Evolutionary conservation across 2,888 invertebrate genomes (phyloP), one percentile per base, ranked within the genome.

Genomic region (Sminthurinus aureus): DNA sequence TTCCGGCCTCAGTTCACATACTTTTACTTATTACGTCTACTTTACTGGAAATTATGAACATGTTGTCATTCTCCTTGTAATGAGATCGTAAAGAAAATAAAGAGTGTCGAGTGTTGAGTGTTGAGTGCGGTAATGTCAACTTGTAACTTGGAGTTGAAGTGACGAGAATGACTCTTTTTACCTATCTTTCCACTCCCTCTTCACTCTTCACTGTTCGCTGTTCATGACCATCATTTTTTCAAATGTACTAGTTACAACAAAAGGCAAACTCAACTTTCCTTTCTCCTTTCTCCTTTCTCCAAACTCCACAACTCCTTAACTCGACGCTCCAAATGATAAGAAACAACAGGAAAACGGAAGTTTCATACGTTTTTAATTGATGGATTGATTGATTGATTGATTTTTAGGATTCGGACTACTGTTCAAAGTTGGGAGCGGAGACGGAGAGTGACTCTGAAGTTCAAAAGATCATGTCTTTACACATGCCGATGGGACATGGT

Each of bases 391-490:
- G 51, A 77, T 50, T 77, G 26, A n/a, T 24, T 75, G 75, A 12
- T 26, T 26, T 50, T 11, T 66, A 88, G 88, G 88, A 88, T 50
- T 82, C 86, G 15, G 88, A 88, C 73, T 87, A 88, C 77, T 83
- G 82, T 73, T 38, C n/a, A 51, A 52, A 51, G 3, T 24, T 75
- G 71, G 73, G 76, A 66, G 81, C 79, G 80, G 84, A 83, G 88
- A 86, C 89, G 87, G 89, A 96, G 93, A 95, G 95, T 92, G 96
- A 96, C 93, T 96, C 96, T 92, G 96, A 96, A 93, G 95, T 95
- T 92, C 95, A 95, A 94, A 95, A 95, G 94, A 95, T 95, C 93
- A 91, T 95, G 94, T 95, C 95, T 91, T 94, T 95, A 92, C 95
- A 95, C 94, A 94, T 95, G 93, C 95, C 95, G 92, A 95, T 95